These are phyloP conservation scores for Margarornis squamiger DNA, from an alignment of 2,797 vertebrate species.

Conservation along the genomic window DNA sequence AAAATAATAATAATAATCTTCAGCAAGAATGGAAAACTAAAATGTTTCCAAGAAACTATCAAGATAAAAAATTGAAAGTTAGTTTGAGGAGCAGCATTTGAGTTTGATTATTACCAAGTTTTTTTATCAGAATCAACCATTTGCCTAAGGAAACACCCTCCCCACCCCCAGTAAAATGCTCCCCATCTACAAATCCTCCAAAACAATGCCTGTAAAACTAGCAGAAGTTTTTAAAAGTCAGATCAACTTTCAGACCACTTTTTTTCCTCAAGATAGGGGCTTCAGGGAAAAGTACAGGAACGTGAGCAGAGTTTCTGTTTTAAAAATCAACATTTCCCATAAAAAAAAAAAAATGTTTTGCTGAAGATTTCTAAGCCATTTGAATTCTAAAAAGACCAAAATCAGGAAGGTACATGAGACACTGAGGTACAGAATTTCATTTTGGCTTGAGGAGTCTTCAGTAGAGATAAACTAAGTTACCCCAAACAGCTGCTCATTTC, in stretches of 20 bases:
- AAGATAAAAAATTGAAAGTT: neutral
- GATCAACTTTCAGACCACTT: neutral
- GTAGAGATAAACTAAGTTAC: neutral
- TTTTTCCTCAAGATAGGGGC: neutral
- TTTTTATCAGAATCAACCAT: neutral
- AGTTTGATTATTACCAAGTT: neutral
- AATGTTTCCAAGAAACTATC: neutral
- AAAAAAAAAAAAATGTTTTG: neutral
- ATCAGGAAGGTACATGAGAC: neutral
- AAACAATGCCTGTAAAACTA: neutral
- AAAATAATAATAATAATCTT: neutral
- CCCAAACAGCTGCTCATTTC: neutral
- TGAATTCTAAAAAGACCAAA: neutral
- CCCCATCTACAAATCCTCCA: neutral
- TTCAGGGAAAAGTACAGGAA: neutral
- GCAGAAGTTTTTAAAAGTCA: neutral
- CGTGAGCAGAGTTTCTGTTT: neutral
- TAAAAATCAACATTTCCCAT: neutral
- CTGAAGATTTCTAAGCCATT: neutral
- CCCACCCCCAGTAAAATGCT: neutral
- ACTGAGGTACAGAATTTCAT: neutral
- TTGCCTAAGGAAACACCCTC: neutral
- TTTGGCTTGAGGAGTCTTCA: neutral
- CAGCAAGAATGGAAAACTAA: neutral
- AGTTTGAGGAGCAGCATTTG: neutral